Percentiles rank a stretch among this genome's conserved stretches.
Conservation (phyloP, 2,113 vertebrate genomes). For the Xiphophorus maculatus region DNA sequence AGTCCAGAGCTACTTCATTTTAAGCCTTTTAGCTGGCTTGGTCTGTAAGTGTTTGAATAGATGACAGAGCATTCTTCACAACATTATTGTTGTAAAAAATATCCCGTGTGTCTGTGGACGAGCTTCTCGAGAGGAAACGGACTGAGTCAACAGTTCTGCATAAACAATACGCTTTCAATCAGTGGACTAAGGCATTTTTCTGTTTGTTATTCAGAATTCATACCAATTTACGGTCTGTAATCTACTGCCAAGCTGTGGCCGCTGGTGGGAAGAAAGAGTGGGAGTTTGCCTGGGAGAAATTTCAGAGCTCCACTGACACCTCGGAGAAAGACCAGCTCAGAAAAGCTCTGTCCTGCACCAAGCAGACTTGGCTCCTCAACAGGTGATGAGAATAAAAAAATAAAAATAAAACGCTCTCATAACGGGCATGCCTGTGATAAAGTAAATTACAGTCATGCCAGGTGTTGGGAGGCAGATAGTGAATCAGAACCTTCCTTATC, state of each 20-base stretch:
- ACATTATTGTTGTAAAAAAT: not conserved
- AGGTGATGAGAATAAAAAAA: slow-evolving; percentile 75
- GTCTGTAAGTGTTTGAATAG: not conserved
- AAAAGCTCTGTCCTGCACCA: slow-evolving; percentile 85
- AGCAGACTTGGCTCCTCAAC: slow-evolving; percentile 86
- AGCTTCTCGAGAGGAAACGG: not conserved
- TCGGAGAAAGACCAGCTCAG: slow-evolving; percentile 86
- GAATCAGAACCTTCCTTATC: slow-evolving; percentile 24
- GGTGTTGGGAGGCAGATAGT: not conserved
- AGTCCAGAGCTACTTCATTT: no score
- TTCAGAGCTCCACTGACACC: slow-evolving; percentile 56
- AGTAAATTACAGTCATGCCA: not conserved
- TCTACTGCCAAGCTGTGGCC: slow-evolving; percentile 90
- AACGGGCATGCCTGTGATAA: not conserved
- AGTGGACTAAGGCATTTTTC: slow-evolving; percentile 2
- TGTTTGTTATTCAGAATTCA: slow-evolving; percentile 79
- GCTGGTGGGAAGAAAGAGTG: slow-evolving; percentile 80
- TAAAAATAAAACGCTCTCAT: not conserved
- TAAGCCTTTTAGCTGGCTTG: no score
- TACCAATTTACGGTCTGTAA: slow-evolving; percentile 82
- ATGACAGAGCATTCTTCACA: not conserved
- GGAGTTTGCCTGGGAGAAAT: slow-evolving; percentile 86
- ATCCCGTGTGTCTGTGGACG: not conserved
- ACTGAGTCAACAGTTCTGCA: not conserved
- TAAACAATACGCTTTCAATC: not conserved